These are phyloP conservation scores for Gopherus evgoodei DNA, from an alignment of 2,113 vertebrate species.

Conservation along the genomic window DNA sequence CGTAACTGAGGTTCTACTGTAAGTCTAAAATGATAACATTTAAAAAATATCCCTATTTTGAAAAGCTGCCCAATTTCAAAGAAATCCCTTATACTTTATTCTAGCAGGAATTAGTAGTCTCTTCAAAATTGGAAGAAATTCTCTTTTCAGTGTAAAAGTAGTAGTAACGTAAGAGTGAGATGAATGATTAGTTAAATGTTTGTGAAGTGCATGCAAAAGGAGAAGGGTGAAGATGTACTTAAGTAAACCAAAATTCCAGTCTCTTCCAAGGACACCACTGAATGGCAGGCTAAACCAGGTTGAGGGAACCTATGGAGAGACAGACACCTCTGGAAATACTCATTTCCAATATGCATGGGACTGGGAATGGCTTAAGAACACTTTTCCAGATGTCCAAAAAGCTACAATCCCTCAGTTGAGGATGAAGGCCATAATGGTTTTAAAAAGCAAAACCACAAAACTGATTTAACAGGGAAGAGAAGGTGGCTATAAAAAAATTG, in stretches of 20 bases:
- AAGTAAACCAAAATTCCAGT: not conserved
- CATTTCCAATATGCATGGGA: not conserved
- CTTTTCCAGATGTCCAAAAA: not conserved
- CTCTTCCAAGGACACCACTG: not conserved
- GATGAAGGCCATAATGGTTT: not conserved
- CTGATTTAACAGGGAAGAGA: not conserved
- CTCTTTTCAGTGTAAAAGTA: not conserved
- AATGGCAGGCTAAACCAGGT: not conserved
- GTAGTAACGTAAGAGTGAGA: not conserved
- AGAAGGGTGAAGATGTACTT: not conserved
- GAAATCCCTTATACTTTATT: not conserved
- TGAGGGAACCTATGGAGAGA: not conserved
- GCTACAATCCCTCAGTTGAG: not conserved
- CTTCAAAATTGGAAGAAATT: not conserved
- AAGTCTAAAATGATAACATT: not conserved
- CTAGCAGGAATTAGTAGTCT: not conserved
- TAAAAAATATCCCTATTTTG: not conserved
- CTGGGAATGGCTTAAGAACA: not conserved
- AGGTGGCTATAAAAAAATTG: not conserved
- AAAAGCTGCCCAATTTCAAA: not conserved
- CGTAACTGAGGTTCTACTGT: too few species aligned
- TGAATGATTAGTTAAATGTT: not conserved
- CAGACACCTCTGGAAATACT: not conserved
- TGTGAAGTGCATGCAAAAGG: not conserved
- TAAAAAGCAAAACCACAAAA: not conserved